Evolutionary conservation across 2,113 vertebrate species (phyloP), one percentile per base, ranked within the genome.

Genomic region (Hydrolagus affinis): DNA sequence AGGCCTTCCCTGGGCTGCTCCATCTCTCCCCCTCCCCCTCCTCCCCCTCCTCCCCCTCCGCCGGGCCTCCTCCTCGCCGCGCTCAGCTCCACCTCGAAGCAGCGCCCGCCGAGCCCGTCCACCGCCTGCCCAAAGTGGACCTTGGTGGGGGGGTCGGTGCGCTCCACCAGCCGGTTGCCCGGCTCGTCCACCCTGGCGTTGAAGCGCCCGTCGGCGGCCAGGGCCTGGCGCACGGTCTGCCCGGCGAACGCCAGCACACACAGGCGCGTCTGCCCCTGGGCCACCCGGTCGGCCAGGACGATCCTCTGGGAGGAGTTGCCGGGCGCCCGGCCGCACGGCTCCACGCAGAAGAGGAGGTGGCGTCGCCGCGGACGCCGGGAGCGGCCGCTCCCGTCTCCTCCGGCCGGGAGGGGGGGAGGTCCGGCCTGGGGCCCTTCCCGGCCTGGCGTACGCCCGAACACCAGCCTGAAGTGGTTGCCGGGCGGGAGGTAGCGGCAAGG

Each of bases 271-370:
- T 83, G 78, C 2, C 78, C 78, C 62, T 83, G 78, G 8, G 78
- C 78, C 0, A 83, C 66, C 15, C 78, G 78, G 78, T 83, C 78
- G 0, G 78, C 2, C 25, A 83, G 60, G 0, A 83, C 78, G 17
- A 83, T 83, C 8, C 78, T 11, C 78, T 66, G 78, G 78, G 62
- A 3, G 6, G 25, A 21, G 62, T 83, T 83, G 8, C 60, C 78
- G 2, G 19, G 14, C 6, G 25, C 19, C 4, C 78, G 4, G 78
- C 59, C 78, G 2, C 78, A 66, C 0, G 78, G 78, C 78, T 83
- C 78, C 8, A 83, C 62, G 9, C 66, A 83, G 17, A 83, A 83
- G 25, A 83, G 78, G n/a, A 83, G 60, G 25, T 83, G 78, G 25
- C 60, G 17, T 28, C 23, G 12, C 4, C 44, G 62, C 0, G 8